These are phyloP conservation scores for Scaptomyza montana DNA, from an alignment of 1,140 invertebrate genomes.

Conservation along the genomic window DNA sequence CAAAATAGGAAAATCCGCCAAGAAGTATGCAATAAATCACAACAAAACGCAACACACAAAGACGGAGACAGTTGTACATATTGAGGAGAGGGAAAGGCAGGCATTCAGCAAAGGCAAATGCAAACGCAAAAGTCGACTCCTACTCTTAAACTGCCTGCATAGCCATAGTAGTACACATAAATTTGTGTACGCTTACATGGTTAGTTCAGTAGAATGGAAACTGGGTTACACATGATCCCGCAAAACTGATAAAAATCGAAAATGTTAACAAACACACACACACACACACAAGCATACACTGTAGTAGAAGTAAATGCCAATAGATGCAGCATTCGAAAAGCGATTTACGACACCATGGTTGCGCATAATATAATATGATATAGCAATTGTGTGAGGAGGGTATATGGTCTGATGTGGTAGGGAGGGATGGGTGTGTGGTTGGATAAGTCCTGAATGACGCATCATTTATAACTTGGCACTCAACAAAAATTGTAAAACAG, in stretches of 20 bases:
- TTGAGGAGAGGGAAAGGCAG: neutral
- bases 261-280: neutral
- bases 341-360: conserved; percentile 67
- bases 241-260: conserved; percentile 53
- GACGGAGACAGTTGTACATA: conserved; percentile 29
- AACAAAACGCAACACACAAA: conserved; percentile 51
- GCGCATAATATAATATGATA: conserved; percentile 69
- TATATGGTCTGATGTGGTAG: neutral
- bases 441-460: conserved; percentile 50
- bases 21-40: conserved; percentile 68
- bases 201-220: conserved; percentile 57
- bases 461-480: conserved; percentile 70
- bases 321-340: conserved; percentile 59
- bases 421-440: neutral
- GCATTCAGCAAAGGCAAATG: neutral
- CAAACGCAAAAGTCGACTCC: neutral
- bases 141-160: conserved; percentile 35
- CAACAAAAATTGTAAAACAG: conserved; percentile 68
- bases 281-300: neutral
- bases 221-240: conserved; percentile 58
- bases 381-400: conserved; percentile 3
- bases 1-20: conserved; percentile 59
- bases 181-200: conserved; percentile 64
- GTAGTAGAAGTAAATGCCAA: conserved; percentile 40
- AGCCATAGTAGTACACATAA: conserved; percentile 55